A percentile compares a stretch with the other conserved stretches of the same genome.
phyloP scores from a whole-genome alignment of 1,140 invertebrate genomes.

The Drosophila kepulauana region DNA sequence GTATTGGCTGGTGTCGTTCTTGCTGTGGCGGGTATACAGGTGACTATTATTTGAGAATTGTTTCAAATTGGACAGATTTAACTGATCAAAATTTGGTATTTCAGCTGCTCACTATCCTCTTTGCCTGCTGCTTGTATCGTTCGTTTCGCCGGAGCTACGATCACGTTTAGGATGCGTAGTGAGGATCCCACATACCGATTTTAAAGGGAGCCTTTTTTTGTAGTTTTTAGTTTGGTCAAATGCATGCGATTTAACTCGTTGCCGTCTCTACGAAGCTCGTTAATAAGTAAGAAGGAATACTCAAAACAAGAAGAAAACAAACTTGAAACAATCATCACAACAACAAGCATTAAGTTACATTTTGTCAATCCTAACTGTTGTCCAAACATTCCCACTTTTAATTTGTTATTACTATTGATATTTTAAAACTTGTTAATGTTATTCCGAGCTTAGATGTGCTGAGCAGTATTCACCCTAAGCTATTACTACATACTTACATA shows the following conservation, averaged over 20 bases:
- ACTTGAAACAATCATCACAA: slow-evolving; percentile 39
- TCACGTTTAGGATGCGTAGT: slow-evolving; percentile 90
- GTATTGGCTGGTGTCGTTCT: slow-evolving; percentile 91
- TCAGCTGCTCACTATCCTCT: slow-evolving; percentile 94
- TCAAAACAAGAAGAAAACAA: slow-evolving; percentile 29
- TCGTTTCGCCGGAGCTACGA: slow-evolving; percentile 96
- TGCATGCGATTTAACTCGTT: slow-evolving; percentile 49
- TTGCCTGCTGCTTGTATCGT: slow-evolving; percentile 94
- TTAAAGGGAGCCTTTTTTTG: slow-evolving; percentile 45
- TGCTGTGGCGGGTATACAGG: slow-evolving; percentile 92
- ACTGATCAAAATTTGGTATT: slow-evolving; percentile 64
- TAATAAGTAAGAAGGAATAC: slow-evolving; percentile 16
- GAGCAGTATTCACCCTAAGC: slow-evolving; percentile 30
- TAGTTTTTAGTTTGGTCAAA: slow-evolving; percentile 66
- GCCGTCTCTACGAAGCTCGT: slow-evolving; percentile 40
- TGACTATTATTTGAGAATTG: slow-evolving; percentile 64
- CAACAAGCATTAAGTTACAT: slow-evolving; percentile 12
- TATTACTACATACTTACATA: not conserved
- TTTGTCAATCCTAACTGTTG: slow-evolving; percentile 26
- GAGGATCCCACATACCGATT: slow-evolving; percentile 72
- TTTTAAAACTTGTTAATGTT: slow-evolving; percentile 39
- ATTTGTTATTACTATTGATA: slow-evolving; percentile 31
- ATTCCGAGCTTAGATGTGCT: slow-evolving; percentile 26
- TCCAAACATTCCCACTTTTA: slow-evolving; percentile 30
- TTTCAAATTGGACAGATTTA: not conserved